Conservation (phyloP, 2,888 invertebrate genomes). For the Synanthedon myopaeformis region DNA sequence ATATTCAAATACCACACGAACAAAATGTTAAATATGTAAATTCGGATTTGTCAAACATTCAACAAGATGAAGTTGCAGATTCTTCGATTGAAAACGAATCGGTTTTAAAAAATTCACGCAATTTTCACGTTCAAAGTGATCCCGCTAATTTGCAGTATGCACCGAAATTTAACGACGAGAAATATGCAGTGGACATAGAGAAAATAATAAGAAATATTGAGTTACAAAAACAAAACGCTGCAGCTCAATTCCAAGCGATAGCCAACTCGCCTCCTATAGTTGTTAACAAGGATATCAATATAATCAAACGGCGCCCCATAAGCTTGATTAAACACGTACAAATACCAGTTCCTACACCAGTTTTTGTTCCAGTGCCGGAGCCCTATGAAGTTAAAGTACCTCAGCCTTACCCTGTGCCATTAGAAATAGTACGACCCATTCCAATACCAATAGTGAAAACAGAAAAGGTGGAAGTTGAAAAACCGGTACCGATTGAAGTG, state of each 20-base stretch:
- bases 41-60: constrained; percentile 1
- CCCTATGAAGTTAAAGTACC: constrained; percentile 23
- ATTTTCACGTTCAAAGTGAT: constrained; percentile 5
- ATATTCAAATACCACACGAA: constrained; percentile 1
- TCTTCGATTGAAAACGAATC: constrained; percentile 1
- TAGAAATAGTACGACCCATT: constrained; percentile 22
- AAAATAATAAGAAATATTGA: constrained; percentile 21
- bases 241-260: constrained; percentile 27
- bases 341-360: constrained; percentile 19
- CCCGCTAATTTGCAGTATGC: constrained; percentile 24
- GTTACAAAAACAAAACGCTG: constrained; percentile 29
- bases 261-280: constrained; percentile 23
- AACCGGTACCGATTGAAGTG: constrained; percentile 18
- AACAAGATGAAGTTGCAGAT: constrained; percentile 1
- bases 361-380: constrained; percentile 29
- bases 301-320: constrained; percentile 20
- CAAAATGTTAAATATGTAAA: background rate
- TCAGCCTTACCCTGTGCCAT: constrained; percentile 23
- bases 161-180: constrained; percentile 30
- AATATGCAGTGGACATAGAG: constrained; percentile 28
- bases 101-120: background rate
- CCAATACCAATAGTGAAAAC: constrained; percentile 20
- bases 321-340: constrained; percentile 19
- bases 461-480: constrained; percentile 22
- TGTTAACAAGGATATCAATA: constrained; percentile 23